A percentile compares a stretch with the other conserved stretches of the same genome.
Evolutionary conservation across 2,888 invertebrate genomes (phyloP).

Genomic region (Lasioglossum calceatum): DNA sequence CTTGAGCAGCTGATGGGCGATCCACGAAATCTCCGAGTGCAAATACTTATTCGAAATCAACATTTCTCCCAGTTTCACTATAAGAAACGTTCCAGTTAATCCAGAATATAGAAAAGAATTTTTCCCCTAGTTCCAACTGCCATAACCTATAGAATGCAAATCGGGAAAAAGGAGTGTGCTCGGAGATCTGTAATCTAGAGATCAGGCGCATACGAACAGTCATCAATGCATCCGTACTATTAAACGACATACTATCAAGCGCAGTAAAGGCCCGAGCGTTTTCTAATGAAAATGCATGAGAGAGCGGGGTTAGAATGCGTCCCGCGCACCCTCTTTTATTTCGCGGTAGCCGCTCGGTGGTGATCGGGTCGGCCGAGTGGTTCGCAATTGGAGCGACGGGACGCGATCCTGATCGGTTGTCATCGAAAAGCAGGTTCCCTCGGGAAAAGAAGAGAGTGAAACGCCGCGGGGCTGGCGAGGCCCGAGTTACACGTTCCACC

Average conservation of each 20-base stretch:
- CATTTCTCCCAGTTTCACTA: too few species aligned
- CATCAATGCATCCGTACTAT: neutral
- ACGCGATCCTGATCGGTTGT: constrained; percentile 66
- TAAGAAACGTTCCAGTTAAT: too few species aligned
- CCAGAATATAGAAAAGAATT: too few species aligned
- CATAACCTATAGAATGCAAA: neutral
- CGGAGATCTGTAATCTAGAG: neutral
- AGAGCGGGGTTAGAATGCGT: neutral
- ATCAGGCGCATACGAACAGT: neutral
- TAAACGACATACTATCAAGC: neutral
- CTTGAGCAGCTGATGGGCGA: neutral
- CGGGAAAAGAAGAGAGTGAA: constrained; percentile 58
- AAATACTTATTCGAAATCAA: too few species aligned
- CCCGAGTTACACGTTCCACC: constrained; percentile 74
- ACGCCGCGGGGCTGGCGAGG: constrained; percentile 59
- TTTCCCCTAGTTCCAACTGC: neutral
- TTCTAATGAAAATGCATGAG: neutral
- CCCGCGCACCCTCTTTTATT: neutral
- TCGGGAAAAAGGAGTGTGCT: neutral
- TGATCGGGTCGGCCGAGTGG: neutral
- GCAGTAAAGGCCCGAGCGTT: neutral
- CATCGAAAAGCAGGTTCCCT: constrained; percentile 69
- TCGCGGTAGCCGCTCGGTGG: neutral
- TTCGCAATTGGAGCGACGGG: constrained; percentile 17
- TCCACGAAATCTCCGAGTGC: too few species aligned